phyloP scores from a whole-genome alignment of 2,888 invertebrate species.

The Seladonia tumulorum region DNA sequence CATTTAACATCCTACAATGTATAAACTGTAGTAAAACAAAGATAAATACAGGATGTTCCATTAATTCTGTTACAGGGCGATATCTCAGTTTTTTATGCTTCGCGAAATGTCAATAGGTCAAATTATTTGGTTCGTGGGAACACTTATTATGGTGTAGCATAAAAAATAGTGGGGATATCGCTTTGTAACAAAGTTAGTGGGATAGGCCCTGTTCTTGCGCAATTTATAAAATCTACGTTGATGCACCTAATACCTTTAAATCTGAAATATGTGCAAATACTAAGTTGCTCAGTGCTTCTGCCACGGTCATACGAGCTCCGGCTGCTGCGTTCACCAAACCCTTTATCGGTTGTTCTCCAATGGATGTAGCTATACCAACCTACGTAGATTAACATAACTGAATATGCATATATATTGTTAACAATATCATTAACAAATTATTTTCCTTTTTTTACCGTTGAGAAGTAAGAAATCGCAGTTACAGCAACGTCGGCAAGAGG shows the following conservation, averaged over 20 bases:
- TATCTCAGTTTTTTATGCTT: not conserved
- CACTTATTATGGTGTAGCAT: not conserved
- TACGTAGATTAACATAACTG: slow-evolving; percentile 34
- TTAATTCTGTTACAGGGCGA: not conserved
- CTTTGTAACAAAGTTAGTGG: not conserved
- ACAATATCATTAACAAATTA: not conserved
- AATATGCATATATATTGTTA: not conserved
- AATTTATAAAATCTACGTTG: not conserved
- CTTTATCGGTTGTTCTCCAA: slow-evolving; percentile 99
- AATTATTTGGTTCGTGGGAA: too few relatives aligned
- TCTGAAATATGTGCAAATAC: slow-evolving; percentile 89
- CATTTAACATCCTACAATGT: slow-evolving; percentile 94
- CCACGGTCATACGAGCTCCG: slow-evolving; percentile 97
- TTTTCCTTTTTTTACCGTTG: slow-evolving; percentile 85
- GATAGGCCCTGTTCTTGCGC: not conserved
- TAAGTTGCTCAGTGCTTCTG: slow-evolving; percentile 96
- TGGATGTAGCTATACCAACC: slow-evolving; percentile 95
- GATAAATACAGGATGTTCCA: not conserved
- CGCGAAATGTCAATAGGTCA: not conserved
- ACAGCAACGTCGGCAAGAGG: slow-evolving; percentile 98
- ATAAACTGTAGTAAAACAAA: not conserved
- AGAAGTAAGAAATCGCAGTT: slow-evolving; percentile 93
- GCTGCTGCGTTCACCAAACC: slow-evolving; percentile 92
- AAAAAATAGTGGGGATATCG: not conserved
- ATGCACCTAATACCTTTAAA: slow-evolving; percentile 83